Evolutionary conservation across 2,888 invertebrate species (phyloP).

Genomic region (Deilephila porcellus): DNA sequence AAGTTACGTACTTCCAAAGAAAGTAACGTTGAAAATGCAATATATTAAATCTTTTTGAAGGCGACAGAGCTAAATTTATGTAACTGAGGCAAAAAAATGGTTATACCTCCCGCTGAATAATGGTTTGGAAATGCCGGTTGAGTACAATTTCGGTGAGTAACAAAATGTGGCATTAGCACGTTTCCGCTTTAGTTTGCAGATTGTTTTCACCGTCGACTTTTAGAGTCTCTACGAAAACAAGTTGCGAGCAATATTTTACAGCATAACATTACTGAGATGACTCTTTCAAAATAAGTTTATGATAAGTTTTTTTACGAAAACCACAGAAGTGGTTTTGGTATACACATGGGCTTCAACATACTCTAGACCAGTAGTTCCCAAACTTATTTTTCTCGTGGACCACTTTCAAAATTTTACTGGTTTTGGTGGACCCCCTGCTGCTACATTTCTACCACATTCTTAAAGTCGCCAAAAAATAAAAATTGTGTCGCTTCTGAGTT

Average conservation of each 20-base stretch:
- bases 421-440: too few species aligned
- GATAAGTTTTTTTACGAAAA: too few species aligned
- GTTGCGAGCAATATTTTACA: not conserved
- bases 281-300: too few species aligned
- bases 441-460: too few species aligned
- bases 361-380: too few species aligned
- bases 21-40: constrained; percentile 21
- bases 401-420: too few species aligned
- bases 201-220: constrained; percentile 5
- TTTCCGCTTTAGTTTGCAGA: constrained; percentile 24
- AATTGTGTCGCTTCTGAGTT: too few species aligned
- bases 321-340: too few species aligned
- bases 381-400: too few species aligned
- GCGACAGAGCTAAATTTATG: constrained; percentile 26
- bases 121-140: constrained; percentile 21
- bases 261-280: too few species aligned
- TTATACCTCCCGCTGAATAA: constrained; percentile 15
- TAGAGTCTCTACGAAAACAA: not conserved
- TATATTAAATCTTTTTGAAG: constrained; percentile 28
- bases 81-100: constrained; percentile 25
- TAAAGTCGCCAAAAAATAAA: too few species aligned
- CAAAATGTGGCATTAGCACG: constrained; percentile 22
- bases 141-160: constrained; percentile 23
- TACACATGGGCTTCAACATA: too few species aligned
- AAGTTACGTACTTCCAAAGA: constrained; percentile 27